phyloP scores from a whole-genome alignment of 2,113 vertebrate species.

The Empidonax traillii region DNA sequence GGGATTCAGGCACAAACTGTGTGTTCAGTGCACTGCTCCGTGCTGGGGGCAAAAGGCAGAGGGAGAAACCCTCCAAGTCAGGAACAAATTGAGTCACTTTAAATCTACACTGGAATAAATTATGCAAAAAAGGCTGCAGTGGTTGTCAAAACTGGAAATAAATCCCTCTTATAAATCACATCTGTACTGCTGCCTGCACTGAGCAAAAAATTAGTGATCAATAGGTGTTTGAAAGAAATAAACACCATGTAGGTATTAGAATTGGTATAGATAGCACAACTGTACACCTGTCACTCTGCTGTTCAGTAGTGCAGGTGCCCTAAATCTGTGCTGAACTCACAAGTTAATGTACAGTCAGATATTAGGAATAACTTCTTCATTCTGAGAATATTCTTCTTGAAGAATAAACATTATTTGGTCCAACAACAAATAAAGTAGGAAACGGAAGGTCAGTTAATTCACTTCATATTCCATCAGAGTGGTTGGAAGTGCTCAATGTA shows the following conservation, averaged over 20 bases:
- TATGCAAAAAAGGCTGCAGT: conserved; percentile 13
- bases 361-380: background rate
- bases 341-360: rapidly evolving
- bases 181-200: background rate
- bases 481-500: rapidly evolving
- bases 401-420: background rate
- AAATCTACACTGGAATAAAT: conserved; percentile 31
- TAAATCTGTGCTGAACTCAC: no score
- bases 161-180: conserved; percentile 1
- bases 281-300: background rate
- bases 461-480: background rate
- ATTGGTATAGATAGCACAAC: background rate
- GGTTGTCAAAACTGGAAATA: conserved; percentile 24
- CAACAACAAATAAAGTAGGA: background rate
- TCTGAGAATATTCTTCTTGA: background rate
- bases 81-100: conserved; percentile 25
- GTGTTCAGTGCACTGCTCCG: background rate
- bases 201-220: background rate
- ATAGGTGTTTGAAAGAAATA: background rate
- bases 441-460: background rate
- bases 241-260: background rate
- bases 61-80: conserved; percentile 29
- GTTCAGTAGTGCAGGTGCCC: rapidly evolving
- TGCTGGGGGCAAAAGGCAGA: conserved; percentile 6
- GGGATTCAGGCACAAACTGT: background rate